Conservation (phyloP, 1,140 invertebrate species). For the Dreissena rostriformis region DNA sequence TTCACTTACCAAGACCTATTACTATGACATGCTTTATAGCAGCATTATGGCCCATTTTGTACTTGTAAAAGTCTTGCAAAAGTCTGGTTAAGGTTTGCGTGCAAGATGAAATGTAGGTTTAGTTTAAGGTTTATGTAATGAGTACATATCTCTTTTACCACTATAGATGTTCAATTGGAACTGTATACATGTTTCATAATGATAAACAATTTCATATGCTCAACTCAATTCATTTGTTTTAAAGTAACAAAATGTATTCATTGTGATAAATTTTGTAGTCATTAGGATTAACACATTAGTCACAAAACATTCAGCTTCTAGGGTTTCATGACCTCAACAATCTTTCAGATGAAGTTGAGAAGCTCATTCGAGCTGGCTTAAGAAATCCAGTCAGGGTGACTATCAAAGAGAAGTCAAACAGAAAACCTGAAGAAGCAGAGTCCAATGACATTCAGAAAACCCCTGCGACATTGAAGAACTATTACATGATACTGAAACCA, state of each 20-base stretch:
- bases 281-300: not conserved
- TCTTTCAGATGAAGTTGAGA: constrained; percentile 90
- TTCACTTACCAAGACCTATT: no score
- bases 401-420: constrained; percentile 90
- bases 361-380: constrained; percentile 95
- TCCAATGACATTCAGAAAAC: constrained; percentile 84
- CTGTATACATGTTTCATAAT: no score
- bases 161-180: no score
- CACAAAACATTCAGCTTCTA: not conserved
- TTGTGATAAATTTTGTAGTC: no score
- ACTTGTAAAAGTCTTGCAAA: no score
- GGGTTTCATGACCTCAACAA: not conserved
- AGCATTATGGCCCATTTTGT: no score
- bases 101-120: no score
- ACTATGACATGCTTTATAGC: no score
- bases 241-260: not conserved
- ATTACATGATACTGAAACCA: constrained; percentile 90
- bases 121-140: no score
- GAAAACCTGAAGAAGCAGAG: constrained; percentile 19
- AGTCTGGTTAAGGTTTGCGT: no score
- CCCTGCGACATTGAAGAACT: constrained; percentile 92
- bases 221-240: not conserved
- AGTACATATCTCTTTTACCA: no score
- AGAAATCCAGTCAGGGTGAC: constrained; percentile 96
- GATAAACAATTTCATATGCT: no score